Conservation (phyloP, 2,888 invertebrate species). For the Congeria kusceri region DNA sequence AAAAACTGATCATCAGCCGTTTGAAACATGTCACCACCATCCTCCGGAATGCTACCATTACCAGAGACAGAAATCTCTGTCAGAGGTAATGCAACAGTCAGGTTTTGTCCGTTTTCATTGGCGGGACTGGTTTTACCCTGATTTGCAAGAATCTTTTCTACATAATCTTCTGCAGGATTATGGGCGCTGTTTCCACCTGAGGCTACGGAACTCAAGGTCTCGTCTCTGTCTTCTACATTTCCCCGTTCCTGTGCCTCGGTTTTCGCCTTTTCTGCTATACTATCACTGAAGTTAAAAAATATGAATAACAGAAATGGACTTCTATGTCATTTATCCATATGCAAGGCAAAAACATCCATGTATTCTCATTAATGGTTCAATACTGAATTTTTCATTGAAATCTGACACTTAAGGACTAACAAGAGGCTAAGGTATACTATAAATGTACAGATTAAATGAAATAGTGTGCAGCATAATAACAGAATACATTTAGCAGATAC, state of each 20-base stretch:
- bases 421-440: too few species aligned
- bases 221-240: slow-evolving; percentile 55
- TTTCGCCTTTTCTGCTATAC: slow-evolving; percentile 23
- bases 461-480: too few species aligned
- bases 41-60: slow-evolving; percentile 33
- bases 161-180: slow-evolving; percentile 47
- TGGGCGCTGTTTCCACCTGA: slow-evolving; percentile 61
- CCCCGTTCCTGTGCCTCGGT: slow-evolving; percentile 42
- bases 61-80: slow-evolving; percentile 16
- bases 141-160: slow-evolving; percentile 37
- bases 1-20: slow-evolving; percentile 63
- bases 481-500: too few species aligned
- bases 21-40: slow-evolving; percentile 69
- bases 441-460: too few species aligned
- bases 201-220: slow-evolving; percentile 66
- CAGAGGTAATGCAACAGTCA: slow-evolving; percentile 29
- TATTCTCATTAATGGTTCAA: too few species aligned
- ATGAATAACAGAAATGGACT: too few species aligned
- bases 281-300: slow-evolving; percentile 51
- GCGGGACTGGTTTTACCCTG: slow-evolving; percentile 4
- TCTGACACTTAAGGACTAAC: too few species aligned
- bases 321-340: too few species aligned
- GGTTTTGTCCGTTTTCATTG: slow-evolving; percentile 19
- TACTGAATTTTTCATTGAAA: too few species aligned
- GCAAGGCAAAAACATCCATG: too few species aligned